Evolutionary conservation across 1,140 invertebrate genomes (phyloP), one percentile per base, ranked within the genome.

Genomic region (Eriocheir sinensis): DNA sequence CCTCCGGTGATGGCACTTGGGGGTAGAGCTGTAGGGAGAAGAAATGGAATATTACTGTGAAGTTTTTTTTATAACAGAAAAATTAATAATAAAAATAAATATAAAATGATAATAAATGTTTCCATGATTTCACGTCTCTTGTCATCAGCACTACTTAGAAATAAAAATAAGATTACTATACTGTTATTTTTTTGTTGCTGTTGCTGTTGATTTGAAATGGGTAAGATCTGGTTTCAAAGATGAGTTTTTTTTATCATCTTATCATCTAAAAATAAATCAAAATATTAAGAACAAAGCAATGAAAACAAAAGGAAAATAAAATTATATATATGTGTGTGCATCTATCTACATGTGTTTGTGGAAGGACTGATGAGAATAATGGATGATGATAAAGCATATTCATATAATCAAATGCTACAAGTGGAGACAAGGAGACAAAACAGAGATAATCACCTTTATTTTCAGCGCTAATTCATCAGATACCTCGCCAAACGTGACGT

Each of bases 1-100:
- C 97, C 96, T 98, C 97, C 0, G 97, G 97, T 32, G 96, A 97
- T 0, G 98, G 96, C 0, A 97, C 96, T 96, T 97, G 88, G 41
- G 97, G 93, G 32, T 21, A 91, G 12, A 94, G 40, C 93, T 94
- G 93, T 30, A 85, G 60, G 60, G 38, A 53, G 34, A 1, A 36
- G 0, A 83, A 53, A 38, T 27, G 17, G 21, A 21, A 8, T 48
- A 12, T 60, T 21, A 3, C 48, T 32, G n/a, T 53, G 27, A 53
- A 72, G 12, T n/a, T 30, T 53, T 34, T 12, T 30, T 48, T 48
- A 17, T 21, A 85, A 17, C 15, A 85, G 38, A 32, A 0, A 17
- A 85, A n/a, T n/a, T n/a, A n/a, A n/a, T 34, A n/a, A 34, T 86
- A n/a, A 86, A 27, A 86, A 86, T 86, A 34, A 1, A 86, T 3